Evolutionary conservation across 2,797 vertebrate species (phyloP), one percentile per base, ranked within the genome.

Genomic region (Sphenodon punctatus): DNA sequence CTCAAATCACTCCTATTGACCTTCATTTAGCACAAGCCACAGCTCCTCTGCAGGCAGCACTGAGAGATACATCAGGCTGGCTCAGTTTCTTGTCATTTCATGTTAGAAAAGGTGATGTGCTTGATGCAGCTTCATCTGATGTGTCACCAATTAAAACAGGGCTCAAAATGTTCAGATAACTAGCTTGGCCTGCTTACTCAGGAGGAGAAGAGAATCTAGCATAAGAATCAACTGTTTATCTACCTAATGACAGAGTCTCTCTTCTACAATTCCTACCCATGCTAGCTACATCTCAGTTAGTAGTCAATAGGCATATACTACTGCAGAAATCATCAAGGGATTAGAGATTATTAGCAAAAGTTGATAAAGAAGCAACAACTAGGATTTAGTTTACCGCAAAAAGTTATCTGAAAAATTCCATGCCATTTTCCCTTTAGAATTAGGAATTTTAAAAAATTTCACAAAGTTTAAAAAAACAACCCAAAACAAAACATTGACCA

Each of bases 11-110:
- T 56, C 0, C 0, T 16, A 39, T 60, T 77, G 46, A n/a, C 68
- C 19, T 80, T 86, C 43, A 71, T 67, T 90, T 80, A 27, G 22
- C 4, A 0, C 51, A 72, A 67, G 69, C 39, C 39, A 19, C 4
- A 64, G 53, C 25, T 34, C 42, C 60, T 53, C 5, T 39, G 80
- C 71, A 68, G 42, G 80, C 71, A 68, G 42, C 1, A 55, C 45
- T 42, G 53, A 27, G 34, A 89, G 86, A 78, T 80, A 87, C 41
- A 73, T 59, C 61, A 30, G 55, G 25, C 78, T 81, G 81, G 11
- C 82, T 72, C 42, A 25, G 25, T 8, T 51, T 53, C 39, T 56
- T 64, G 49, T 4, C 78, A 80, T 17, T 3, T 75, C 32, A 55
- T 53, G 36, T 60, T 84, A 78, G 77, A 51, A 80, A 42, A 80